Conservation (phyloP, 2,113 vertebrate genomes). For the Hemibagrus wyckioides region DNA sequence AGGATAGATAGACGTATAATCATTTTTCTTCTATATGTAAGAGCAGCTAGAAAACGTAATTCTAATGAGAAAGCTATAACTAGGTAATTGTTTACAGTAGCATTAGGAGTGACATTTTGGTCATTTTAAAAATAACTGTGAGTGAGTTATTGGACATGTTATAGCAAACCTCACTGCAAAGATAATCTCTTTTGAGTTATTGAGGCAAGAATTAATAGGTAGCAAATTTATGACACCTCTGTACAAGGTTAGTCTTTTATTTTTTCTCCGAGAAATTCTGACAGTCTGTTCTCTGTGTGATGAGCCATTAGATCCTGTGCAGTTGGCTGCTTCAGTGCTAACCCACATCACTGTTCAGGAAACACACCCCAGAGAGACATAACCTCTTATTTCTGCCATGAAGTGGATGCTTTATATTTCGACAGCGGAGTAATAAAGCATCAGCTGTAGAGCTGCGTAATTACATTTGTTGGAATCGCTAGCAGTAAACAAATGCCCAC, state of each 20-base stretch:
- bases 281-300: slow-evolving; percentile 1
- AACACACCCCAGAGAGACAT: slow-evolving; percentile 13
- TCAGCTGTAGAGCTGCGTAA: not conserved
- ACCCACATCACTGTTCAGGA: not conserved
- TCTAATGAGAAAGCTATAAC: too few relatives aligned
- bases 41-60: too few relatives aligned
- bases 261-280: not conserved
- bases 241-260: not conserved
- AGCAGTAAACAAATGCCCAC: slow-evolving; percentile 5
- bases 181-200: not conserved
- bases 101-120: too few relatives aligned
- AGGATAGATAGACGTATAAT: too few relatives aligned
- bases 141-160: not conserved
- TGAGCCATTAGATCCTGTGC: not conserved
- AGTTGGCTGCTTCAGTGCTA: not conserved
- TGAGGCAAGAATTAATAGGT: not conserved
- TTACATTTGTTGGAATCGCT: not conserved
- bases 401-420: slow-evolving; percentile 5
- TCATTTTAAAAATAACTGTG: not conserved
- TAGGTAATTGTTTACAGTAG: too few relatives aligned
- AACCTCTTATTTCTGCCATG: slow-evolving; percentile 14
- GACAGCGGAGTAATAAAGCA: not conserved
- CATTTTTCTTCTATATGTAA: too few relatives aligned
- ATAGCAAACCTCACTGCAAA: not conserved
- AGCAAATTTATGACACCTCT: not conserved